Evolutionary conservation across 1,140 invertebrate genomes (phyloP).

Genomic region (Zaprionus lachaisei): DNA sequence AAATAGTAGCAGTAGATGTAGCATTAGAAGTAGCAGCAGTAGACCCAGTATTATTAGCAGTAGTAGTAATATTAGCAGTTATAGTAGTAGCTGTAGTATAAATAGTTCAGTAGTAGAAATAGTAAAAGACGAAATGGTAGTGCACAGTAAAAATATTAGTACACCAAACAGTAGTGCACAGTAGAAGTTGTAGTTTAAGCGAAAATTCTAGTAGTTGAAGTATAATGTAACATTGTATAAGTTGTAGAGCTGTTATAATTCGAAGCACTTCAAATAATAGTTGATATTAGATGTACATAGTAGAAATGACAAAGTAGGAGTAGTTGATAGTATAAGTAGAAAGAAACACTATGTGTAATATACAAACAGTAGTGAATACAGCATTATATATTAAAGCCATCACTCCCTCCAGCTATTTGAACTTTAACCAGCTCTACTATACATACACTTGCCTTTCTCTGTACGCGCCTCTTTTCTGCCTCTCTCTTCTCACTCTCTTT

Average conservation of each 20-base stretch:
- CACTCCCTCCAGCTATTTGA: no score
- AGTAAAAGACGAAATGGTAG: not conserved
- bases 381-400: no score
- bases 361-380: no score
- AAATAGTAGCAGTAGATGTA: not conserved
- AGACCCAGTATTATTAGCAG: no score
- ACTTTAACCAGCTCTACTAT: not conserved
- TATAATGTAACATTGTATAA: no score
- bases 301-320: not conserved
- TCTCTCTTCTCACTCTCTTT: not conserved
- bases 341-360: not conserved
- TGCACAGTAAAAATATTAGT: not conserved
- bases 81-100: no score
- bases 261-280: not conserved
- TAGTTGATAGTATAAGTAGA: not conserved
- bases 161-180: no score
- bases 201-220: no score
- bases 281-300: not conserved
- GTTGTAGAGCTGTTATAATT: no score
- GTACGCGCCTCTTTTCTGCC: not conserved
- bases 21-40: not conserved
- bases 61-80: not conserved
- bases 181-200: no score
- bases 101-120: not conserved
- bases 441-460: not conserved